Evolutionary conservation across 2,797 vertebrate species (phyloP).

Genomic region (Danio jaintianensis): DNA sequence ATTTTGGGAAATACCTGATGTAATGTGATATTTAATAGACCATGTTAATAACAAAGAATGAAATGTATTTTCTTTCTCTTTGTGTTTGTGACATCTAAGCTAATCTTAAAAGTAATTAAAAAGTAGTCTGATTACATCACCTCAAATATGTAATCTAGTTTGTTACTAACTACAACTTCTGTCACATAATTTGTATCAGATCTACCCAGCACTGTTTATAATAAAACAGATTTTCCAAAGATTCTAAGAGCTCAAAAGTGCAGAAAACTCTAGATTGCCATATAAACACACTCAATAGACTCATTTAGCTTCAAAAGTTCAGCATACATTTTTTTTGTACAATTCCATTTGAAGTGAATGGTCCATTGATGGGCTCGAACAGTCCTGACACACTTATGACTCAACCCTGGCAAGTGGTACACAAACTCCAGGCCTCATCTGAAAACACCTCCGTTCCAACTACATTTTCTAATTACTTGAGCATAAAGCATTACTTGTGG

Average conservation of each 20-base stretch:
- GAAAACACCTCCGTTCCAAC: conserved; percentile 27
- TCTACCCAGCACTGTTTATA: no score
- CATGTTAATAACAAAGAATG: no score
- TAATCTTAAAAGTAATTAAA: no score
- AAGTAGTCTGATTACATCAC: no score
- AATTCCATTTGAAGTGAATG: neutral
- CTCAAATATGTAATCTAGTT: no score
- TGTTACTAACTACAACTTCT: no score
- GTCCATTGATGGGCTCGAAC: neutral
- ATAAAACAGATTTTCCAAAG: neutral
- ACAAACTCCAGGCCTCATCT: conserved; percentile 7
- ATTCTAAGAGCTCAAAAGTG: neutral
- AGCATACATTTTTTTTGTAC: neutral
- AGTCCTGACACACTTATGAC: conserved; percentile 4
- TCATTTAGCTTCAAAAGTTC: neutral
- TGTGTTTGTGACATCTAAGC: no score
- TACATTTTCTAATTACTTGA: conserved; percentile 51
- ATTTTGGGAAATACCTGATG: no score
- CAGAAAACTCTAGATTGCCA: neutral
- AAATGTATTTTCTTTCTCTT: no score
- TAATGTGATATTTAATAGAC: no score
- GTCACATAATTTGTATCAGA: no score
- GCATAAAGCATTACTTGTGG: conserved; percentile 29
- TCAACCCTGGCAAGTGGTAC: conserved; percentile 7
- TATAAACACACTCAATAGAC: neutral